Evolutionary conservation across 53 echinoderm and acorn worm genomes (phyloP), one percentile per base, ranked within the genome.

Genomic region (Henricia sp.): DNA sequence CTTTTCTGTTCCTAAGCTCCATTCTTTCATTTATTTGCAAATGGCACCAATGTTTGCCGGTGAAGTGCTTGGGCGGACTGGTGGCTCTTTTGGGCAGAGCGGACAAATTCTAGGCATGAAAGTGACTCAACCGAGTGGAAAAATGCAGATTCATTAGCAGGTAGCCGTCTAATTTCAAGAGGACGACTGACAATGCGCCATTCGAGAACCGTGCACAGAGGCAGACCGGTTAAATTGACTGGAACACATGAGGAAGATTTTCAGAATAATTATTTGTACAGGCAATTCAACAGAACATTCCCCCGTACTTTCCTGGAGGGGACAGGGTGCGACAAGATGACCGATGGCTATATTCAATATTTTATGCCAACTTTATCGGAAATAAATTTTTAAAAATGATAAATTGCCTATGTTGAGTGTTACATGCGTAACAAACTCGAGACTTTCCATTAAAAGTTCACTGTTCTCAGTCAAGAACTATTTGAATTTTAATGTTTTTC

Each of bases 221-320:
- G 44, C 14, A 32, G 27, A 34, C 46, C 53, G 34, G 64, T 13
- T 62, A 78, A 78, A 78, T 78, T 78, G 78, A 78, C 63, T 23
- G 37, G 64, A 78, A 78, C 78, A 33, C 44, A n/a, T n/a, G 40
- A 62, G 78, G 51, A 50, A 78, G 78, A 78, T 78, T 78, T 78
- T 28, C 63, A 1, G 78, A 63, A 78, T 78, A 78, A 78, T 78
- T 78, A 57, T 56, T 59, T 59, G 25, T 19, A 40, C 54, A 25
- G 37, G 37, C 20, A 30, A 50, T 53, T 73, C n/a, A n/a, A n/a
- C n/a, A n/a, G n/a, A n/a, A n/a, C n/a, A n/a, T n/a, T n/a, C n/a
- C n/a, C n/a, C n/a, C n/a, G n/a, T n/a, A n/a, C n/a, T n/a, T n/a
- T n/a, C n/a, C n/a, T n/a, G n/a, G n/a, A n/a, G n/a, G n/a, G n/a